These are phyloP conservation scores for Drosophila melanica DNA, from an alignment of 1,140 invertebrate genomes.

Conservation along the genomic window DNA sequence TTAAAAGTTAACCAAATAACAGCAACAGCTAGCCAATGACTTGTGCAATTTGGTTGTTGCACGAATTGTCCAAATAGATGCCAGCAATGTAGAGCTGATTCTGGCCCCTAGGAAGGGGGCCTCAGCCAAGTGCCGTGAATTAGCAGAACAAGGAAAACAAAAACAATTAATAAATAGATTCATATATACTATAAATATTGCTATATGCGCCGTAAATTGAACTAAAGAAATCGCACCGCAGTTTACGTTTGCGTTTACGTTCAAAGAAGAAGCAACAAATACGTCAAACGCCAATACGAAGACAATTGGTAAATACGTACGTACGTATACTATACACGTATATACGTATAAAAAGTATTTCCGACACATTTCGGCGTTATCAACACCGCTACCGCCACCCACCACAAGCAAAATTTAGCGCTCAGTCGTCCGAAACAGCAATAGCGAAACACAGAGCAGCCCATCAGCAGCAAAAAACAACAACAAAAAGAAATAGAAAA, in stretches of 20 bases:
- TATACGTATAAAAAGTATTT: slow-evolving; percentile 37
- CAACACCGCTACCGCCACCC: slow-evolving; percentile 46
- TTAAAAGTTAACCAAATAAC: slow-evolving; percentile 47
- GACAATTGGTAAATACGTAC: slow-evolving; percentile 34
- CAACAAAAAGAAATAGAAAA: slow-evolving; percentile 41
- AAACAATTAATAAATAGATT: slow-evolving; percentile 26
- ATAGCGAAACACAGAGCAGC: slow-evolving; percentile 32
- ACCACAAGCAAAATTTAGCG: slow-evolving; percentile 40
- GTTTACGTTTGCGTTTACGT: slow-evolving; percentile 46
- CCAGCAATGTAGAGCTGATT: slow-evolving; percentile 70
- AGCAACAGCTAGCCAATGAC: slow-evolving; percentile 55
- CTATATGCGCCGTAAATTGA: slow-evolving; percentile 59
- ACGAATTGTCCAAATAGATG: slow-evolving; percentile 64
- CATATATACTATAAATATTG: slow-evolving; percentile 18
- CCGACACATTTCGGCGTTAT: slow-evolving; percentile 46
- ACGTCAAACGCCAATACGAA: slow-evolving; percentile 50
- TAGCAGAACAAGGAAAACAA: slow-evolving; percentile 36
- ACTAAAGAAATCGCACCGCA: slow-evolving; percentile 52
- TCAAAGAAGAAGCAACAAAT: slow-evolving; percentile 48
- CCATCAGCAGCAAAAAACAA: slow-evolving; percentile 12
- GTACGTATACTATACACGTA: neutral
- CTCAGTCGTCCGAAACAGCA: slow-evolving; percentile 38
- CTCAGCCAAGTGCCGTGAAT: slow-evolving; percentile 62
- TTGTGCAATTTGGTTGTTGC: slow-evolving; percentile 54
- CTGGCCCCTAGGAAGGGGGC: slow-evolving; percentile 63